These are phyloP conservation scores for Drosophila arizonae DNA, from an alignment of 1,140 invertebrate genomes.

Conservation along the genomic window DNA sequence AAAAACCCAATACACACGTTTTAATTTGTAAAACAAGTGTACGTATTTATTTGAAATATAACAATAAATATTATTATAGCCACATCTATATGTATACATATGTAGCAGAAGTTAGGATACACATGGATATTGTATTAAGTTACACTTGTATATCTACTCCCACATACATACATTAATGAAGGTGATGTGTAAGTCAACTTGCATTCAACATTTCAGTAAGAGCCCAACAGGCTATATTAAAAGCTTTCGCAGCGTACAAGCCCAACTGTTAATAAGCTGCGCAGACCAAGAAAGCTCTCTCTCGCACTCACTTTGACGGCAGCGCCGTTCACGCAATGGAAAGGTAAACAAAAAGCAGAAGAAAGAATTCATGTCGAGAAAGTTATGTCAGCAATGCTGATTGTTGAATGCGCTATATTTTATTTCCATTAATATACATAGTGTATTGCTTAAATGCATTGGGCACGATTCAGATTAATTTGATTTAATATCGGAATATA, in stretches of 20 bases:
- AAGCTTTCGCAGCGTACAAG: conserved; percentile 46
- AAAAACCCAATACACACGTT: no score
- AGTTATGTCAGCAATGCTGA: not conserved
- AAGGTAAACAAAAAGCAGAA: conserved; percentile 36
- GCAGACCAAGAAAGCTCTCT: conserved; percentile 46
- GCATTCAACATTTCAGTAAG: not conserved
- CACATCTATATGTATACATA: no score
- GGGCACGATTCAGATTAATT: no score
- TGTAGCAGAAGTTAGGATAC: no score
- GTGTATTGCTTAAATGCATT: no score
- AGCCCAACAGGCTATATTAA: conserved; percentile 32
- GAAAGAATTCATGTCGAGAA: not conserved
- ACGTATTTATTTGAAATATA: no score
- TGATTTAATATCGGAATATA: no score
- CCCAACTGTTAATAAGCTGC: conserved; percentile 45
- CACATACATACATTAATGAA: not conserved
- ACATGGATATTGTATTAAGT: no score
- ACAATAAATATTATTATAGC: no score
- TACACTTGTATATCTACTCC: not conserved
- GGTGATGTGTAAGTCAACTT: conserved; percentile 6
- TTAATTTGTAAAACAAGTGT: no score
- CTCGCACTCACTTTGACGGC: conserved; percentile 8
- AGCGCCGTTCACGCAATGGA: conserved; percentile 22
- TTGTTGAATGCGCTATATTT: conserved; percentile 10
- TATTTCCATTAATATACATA: no score